phyloP scores from a whole-genome alignment of 1,140 invertebrate species.

The Hesperophylax magnus region DNA sequence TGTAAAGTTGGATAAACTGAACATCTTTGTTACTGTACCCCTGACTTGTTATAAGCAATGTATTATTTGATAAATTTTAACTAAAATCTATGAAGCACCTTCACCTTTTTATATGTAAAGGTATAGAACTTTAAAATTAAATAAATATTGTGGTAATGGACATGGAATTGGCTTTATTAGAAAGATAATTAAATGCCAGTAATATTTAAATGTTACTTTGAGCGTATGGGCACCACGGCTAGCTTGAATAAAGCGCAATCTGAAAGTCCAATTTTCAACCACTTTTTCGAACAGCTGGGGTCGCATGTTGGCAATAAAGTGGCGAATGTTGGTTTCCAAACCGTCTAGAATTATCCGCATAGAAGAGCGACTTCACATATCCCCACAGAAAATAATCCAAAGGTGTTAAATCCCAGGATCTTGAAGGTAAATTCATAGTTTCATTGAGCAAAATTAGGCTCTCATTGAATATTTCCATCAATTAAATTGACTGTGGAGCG shows the following conservation, averaged over 20 bases:
- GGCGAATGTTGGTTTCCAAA: slow-evolving; percentile 57
- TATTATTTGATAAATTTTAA: no score
- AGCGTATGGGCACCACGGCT: background rate
- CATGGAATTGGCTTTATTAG: slow-evolving; percentile 19
- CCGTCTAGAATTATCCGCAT: slow-evolving; percentile 46
- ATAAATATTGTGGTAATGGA: background rate
- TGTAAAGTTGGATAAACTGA: no score
- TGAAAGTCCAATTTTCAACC: slow-evolving; percentile 33
- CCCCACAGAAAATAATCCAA: slow-evolving; percentile 65
- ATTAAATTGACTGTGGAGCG: background rate
- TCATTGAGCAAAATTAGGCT: background rate
- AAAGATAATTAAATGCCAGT: slow-evolving; percentile 32
- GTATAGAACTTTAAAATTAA: no score
- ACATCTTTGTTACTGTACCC: no score
- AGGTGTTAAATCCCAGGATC: slow-evolving; percentile 33
- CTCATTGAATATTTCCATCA: background rate
- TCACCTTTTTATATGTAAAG: no score
- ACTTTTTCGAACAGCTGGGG: slow-evolving; percentile 47
- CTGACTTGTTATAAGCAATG: no score
- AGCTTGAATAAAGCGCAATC: background rate
- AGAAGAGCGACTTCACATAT: slow-evolving; percentile 59
- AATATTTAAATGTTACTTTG: slow-evolving; percentile 49
- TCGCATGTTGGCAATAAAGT: slow-evolving; percentile 55
- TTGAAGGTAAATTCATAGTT: background rate
- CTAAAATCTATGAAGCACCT: no score